A percentile compares a stretch with the other conserved stretches of the same genome.
Evolutionary conservation across 2,888 invertebrate species (phyloP).

Genomic region (Argyresthia goedartella): DNA sequence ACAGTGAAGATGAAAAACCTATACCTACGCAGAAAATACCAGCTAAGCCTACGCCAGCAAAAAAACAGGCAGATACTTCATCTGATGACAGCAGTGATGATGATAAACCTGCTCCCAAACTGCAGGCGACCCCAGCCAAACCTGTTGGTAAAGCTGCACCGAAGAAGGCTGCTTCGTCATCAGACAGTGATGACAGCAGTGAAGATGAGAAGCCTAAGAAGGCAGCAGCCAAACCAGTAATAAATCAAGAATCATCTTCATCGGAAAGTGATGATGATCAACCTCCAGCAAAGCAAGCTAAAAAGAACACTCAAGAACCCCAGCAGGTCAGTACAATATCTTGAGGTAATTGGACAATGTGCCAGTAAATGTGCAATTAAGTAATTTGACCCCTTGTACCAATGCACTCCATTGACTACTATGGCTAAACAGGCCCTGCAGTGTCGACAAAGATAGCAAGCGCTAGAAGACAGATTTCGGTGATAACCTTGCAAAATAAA

Average conservation of each 20-base stretch:
- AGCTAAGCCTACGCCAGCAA: constrained; percentile 15
- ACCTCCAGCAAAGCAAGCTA: constrained; percentile 12
- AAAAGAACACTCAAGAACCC: background rate
- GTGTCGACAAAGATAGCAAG: no score
- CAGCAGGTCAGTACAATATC: background rate
- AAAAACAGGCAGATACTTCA: constrained; percentile 27
- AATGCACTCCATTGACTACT: no score
- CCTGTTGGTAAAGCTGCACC: constrained; percentile 19
- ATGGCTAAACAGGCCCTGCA: no score
- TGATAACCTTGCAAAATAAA: no score
- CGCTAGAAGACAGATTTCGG: no score
- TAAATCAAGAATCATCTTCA: constrained; percentile 20
- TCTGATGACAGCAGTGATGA: constrained; percentile 34
- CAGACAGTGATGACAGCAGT: constrained; percentile 28
- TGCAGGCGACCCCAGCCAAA: constrained; percentile 18
- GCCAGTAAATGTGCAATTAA: no score
- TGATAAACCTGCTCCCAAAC: constrained; percentile 13
- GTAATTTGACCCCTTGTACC: no score
- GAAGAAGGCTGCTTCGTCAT: constrained; percentile 32
- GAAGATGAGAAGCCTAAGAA: constrained; percentile 15
- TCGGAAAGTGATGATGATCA: constrained; percentile 30
- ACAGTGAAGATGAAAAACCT: constrained; percentile 18
- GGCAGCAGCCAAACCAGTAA: constrained; percentile 8
- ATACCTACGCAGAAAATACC: constrained; percentile 9
- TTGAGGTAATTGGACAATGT: background rate